These are phyloP conservation scores for Gulo gulo DNA, from an alignment of 2,113 vertebrate species.

Conservation along the genomic window DNA sequence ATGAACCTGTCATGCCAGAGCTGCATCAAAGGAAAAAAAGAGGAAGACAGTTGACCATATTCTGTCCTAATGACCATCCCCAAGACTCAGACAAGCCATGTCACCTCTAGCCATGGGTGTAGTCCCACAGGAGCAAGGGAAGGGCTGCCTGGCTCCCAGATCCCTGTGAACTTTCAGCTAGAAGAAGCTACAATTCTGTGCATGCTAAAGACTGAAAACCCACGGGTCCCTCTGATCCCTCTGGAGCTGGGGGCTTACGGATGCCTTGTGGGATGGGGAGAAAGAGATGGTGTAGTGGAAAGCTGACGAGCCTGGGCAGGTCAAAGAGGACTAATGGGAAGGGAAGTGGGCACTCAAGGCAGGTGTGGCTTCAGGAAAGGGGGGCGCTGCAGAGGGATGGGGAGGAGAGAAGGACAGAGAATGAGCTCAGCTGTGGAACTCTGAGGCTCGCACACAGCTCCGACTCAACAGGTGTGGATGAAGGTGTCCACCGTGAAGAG, in stretches of 20 bases:
- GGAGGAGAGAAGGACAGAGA: neutral
- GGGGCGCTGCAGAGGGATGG: neutral
- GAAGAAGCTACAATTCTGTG: neutral
- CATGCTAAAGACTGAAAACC: neutral
- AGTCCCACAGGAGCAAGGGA: neutral
- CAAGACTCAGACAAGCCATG: neutral
- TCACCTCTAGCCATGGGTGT: neutral
- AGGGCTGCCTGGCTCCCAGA: neutral
- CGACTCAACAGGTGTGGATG: conserved; percentile 83
- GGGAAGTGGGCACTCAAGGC: neutral
- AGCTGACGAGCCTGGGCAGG: neutral
- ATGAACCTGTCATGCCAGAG: neutral
- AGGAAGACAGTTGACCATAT: neutral
- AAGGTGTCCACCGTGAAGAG: conserved; percentile 68
- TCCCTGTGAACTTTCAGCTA: neutral
- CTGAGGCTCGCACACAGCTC: neutral
- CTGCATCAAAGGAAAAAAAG: neutral
- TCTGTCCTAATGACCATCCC: rapidly evolving
- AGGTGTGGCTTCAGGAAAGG: neutral
- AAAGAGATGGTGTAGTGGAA: neutral
- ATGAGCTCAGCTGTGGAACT: neutral
- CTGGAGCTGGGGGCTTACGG: neutral
- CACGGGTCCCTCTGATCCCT: neutral
- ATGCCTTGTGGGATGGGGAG: no score
- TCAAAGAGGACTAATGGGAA: neutral